These are phyloP conservation scores for Peromyscus eremicus DNA, from an alignment of 2,797 vertebrate genomes.

Conservation along the genomic window DNA sequence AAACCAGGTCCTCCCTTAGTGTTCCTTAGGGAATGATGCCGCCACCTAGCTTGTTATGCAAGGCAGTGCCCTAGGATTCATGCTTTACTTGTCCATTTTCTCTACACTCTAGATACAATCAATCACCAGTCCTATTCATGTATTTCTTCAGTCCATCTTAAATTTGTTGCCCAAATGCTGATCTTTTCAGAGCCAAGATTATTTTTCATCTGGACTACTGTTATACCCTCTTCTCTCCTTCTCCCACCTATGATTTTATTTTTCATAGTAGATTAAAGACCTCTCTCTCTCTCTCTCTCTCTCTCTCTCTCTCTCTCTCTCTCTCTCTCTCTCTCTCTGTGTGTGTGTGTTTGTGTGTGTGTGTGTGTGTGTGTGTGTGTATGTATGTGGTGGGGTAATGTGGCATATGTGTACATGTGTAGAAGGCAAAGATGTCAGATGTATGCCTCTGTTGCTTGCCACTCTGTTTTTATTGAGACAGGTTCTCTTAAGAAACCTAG, in stretches of 20 bases:
- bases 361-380: background rate
- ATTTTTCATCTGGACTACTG: background rate
- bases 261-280: background rate
- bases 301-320: background rate
- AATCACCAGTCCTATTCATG: background rate
- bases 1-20: background rate
- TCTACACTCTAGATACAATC: background rate
- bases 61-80: background rate
- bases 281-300: background rate
- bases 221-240: background rate
- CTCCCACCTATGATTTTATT: background rate
- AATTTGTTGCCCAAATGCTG: background rate
- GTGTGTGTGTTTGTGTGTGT: too few relatives aligned
- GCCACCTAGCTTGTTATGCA: background rate
- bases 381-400: background rate
- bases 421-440: background rate
- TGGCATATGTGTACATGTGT: background rate
- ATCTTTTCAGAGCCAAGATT: background rate
- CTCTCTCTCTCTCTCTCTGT: too few relatives aligned
- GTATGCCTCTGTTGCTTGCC: background rate
- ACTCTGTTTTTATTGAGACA: background rate
- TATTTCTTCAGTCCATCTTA: conserved; percentile 18
- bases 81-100: conserved; percentile 25
- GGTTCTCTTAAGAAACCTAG: background rate
- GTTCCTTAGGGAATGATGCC: background rate